These are phyloP conservation scores for Poecilia picta DNA, from an alignment of 2,797 vertebrate species.

Conservation along the genomic window DNA sequence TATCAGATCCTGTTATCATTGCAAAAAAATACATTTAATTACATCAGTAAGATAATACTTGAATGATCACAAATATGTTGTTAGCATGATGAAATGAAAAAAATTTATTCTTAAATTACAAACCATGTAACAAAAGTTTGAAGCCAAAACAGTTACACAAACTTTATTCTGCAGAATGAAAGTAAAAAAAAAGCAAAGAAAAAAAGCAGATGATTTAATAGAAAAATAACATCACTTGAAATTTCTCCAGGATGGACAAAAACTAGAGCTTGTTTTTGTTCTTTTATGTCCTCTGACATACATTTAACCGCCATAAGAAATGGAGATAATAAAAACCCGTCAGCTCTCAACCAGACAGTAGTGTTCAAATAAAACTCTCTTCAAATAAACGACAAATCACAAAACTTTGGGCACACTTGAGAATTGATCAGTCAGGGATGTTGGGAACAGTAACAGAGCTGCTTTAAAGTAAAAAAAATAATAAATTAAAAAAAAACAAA, in stretches of 20 bases:
- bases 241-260: slow-evolving; percentile 48
- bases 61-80: slow-evolving; percentile 15
- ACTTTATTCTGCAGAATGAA: slow-evolving; percentile 65
- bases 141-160: slow-evolving; percentile 71
- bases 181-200: slow-evolving; percentile 62
- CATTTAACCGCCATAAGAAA: slow-evolving; percentile 55
- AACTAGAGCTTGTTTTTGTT: slow-evolving; percentile 38
- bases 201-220: slow-evolving; percentile 63
- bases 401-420: slow-evolving; percentile 61
- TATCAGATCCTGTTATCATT: neutral
- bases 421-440: slow-evolving; percentile 50
- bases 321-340: slow-evolving; percentile 47
- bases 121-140: slow-evolving; percentile 67
- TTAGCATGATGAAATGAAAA: slow-evolving; percentile 71
- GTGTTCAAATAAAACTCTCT: slow-evolving; percentile 71
- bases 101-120: slow-evolving; percentile 80
- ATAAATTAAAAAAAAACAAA: slow-evolving; percentile 31
- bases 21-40: neutral
- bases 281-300: slow-evolving; percentile 44
- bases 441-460: slow-evolving; percentile 36
- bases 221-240: slow-evolving; percentile 65
- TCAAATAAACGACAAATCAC: slow-evolving; percentile 71
- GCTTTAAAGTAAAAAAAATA: slow-evolving; percentile 28
- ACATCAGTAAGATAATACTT: neutral
- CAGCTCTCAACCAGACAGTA: slow-evolving; percentile 52